Conservation (phyloP, 2,113 vertebrate species). For the Fukomys damarensis region DNA sequence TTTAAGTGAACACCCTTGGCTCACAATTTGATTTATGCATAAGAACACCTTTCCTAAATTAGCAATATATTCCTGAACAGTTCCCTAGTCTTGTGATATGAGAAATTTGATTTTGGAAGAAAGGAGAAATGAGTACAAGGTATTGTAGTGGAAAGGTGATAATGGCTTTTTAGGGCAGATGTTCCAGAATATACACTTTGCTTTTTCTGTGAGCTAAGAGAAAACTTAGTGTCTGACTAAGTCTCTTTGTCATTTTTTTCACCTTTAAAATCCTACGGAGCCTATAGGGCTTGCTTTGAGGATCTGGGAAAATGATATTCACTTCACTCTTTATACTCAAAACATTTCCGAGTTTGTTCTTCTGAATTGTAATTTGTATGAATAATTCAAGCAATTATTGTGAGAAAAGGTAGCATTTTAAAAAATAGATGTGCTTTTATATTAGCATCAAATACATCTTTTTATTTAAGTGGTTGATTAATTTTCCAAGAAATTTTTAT, state of each 20-base stretch:
- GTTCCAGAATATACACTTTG: background rate
- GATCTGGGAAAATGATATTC: background rate
- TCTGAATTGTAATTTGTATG: background rate
- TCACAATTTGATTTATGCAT: conserved; percentile 17
- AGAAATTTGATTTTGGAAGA: background rate
- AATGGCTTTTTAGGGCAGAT: background rate
- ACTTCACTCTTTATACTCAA: background rate
- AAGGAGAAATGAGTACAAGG: background rate
- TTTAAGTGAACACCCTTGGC: background rate
- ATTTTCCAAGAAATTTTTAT: conserved; percentile 32
- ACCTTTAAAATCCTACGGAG: background rate
- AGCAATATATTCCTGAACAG: background rate
- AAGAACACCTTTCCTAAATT: conserved; percentile 10
- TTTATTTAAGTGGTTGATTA: background rate
- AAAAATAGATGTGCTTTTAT: background rate
- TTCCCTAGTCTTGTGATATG: background rate
- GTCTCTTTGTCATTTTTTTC: conserved; percentile 28
- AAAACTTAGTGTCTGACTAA: too few relatives aligned
- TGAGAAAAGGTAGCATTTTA: conserved; percentile 10
- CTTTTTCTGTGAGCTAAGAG: background rate
- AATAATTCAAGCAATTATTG: conserved; percentile 26
- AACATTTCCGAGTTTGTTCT: background rate
- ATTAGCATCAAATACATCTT: conserved; percentile 24
- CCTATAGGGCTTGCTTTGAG: background rate
- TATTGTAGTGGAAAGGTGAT: background rate